phyloP scores from a whole-genome alignment of 2,888 invertebrate species.

The Lottia scabra region DNA sequence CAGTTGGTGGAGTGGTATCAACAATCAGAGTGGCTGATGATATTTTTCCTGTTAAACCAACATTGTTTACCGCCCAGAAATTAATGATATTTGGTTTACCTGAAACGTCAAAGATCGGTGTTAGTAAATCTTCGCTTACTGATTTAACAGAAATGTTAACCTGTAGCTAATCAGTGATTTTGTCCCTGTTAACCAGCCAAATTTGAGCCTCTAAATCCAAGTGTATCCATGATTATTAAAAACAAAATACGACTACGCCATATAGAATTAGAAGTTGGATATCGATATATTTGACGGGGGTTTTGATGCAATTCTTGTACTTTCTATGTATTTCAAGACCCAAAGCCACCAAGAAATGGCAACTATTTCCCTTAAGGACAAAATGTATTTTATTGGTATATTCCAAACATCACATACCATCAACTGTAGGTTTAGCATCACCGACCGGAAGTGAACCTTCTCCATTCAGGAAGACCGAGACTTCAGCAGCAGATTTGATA shows the following conservation, averaged over 20 bases:
- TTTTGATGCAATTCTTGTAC: too few relatives aligned
- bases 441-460: constrained; percentile 22
- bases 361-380: too few relatives aligned
- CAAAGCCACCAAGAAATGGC: too few relatives aligned
- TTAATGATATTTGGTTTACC: constrained; percentile 34
- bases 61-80: constrained; percentile 28
- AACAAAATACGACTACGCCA: too few relatives aligned
- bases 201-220: too few relatives aligned
- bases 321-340: too few relatives aligned
- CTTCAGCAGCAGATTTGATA: constrained; percentile 4
- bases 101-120: not conserved
- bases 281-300: too few relatives aligned
- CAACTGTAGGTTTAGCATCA: constrained; percentile 12
- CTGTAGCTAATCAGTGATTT: too few relatives aligned
- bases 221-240: too few relatives aligned
- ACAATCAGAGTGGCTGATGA: constrained; percentile 27
- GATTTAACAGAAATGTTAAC: not conserved
- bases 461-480: constrained; percentile 3
- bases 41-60: constrained; percentile 24
- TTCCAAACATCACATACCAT: constrained; percentile 21
- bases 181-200: too few relatives aligned
- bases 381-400: too few relatives aligned
- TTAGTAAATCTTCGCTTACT: not conserved
- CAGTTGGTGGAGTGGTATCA: constrained; percentile 28
- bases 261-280: too few relatives aligned